phyloP scores from a whole-genome alignment of 2,888 invertebrate species.

The Orgyia antiqua region DNA sequence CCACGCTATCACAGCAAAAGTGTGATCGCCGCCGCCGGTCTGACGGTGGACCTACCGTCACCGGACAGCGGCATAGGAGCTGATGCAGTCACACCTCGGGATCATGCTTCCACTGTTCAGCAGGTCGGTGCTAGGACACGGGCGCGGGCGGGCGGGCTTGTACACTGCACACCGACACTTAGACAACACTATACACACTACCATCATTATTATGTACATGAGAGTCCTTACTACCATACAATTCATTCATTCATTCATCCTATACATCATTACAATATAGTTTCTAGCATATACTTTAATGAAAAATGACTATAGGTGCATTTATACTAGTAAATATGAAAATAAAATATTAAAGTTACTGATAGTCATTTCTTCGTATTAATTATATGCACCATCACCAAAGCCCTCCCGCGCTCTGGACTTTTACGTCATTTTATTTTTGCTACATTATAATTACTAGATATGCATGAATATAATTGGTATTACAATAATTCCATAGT shows the following conservation, averaged over 20 bases:
- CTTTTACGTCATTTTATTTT: constrained; percentile 8
- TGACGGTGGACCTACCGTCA: constrained; percentile 95
- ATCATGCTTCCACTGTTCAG: constrained; percentile 89
- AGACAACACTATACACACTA: constrained; percentile 21
- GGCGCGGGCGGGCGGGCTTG: constrained; percentile 69
- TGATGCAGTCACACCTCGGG: constrained; percentile 93
- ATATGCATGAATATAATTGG: too few species aligned
- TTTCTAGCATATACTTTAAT: too few species aligned
- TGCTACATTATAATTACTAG: neutral
- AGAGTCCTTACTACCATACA: constrained; percentile 13
- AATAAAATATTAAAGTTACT: constrained; percentile 11
- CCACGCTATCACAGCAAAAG: constrained; percentile 85
- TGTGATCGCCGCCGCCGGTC: constrained; percentile 86
- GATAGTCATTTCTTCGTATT: constrained; percentile 14
- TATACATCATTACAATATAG: constrained; percentile 12
- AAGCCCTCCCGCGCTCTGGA: constrained; percentile 66
- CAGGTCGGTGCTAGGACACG: constrained; percentile 82
- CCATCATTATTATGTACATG: constrained; percentile 20
- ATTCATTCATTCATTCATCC: constrained; percentile 19
- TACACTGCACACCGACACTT: constrained; percentile 22
- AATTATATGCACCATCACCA: constrained; percentile 32
- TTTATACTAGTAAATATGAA: constrained; percentile 28
- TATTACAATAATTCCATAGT: too few species aligned
- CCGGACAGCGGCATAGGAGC: constrained; percentile 98
- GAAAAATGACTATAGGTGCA: constrained; percentile 29